Evolutionary conservation across 2,888 invertebrate genomes (phyloP).

Genomic region (Diaphora mendica): DNA sequence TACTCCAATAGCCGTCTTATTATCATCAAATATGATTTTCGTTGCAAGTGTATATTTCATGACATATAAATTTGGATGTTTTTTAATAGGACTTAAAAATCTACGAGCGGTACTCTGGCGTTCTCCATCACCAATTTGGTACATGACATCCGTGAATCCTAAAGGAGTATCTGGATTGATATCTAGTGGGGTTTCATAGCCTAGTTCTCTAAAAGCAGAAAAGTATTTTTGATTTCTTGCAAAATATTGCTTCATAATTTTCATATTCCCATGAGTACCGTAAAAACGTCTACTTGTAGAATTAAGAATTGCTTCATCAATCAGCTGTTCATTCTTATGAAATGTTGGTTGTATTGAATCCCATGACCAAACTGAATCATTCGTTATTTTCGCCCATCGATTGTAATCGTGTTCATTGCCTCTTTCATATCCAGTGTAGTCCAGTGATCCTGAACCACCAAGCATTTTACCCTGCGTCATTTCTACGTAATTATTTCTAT

Average conservation of each 20-base stretch:
- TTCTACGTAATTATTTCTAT: constrained; percentile 55
- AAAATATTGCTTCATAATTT: constrained; percentile 1
- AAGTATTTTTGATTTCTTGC: constrained; percentile 7
- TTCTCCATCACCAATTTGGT: neutral
- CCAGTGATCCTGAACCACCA: constrained; percentile 7
- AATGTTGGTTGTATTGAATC: neutral
- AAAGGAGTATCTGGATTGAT: constrained; percentile 3
- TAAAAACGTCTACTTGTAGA: constrained; percentile 2
- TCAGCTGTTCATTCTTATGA: constrained; percentile 3
- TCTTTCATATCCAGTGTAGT: neutral
- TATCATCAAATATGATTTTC: constrained; percentile 10
- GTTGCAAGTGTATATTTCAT: constrained; percentile 9
- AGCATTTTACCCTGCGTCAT: constrained; percentile 20
- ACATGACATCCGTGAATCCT: constrained; percentile 3
- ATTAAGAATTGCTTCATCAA: constrained; percentile 3
- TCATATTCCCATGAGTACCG: constrained; percentile 6
- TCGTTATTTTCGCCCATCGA: constrained; percentile 10
- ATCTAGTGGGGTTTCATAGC: constrained; percentile 3
- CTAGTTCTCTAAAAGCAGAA: constrained; percentile 6
- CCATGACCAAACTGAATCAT: constrained; percentile 10
- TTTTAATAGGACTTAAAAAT: constrained; percentile 9
- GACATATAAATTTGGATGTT: constrained; percentile 1
- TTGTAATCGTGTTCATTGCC: constrained; percentile 13
- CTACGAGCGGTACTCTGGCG: constrained; percentile 3
- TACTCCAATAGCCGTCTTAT: constrained; percentile 15